These are phyloP conservation scores for Idaea straminata DNA, from an alignment of 2,888 invertebrate genomes.

Conservation along the genomic window DNA sequence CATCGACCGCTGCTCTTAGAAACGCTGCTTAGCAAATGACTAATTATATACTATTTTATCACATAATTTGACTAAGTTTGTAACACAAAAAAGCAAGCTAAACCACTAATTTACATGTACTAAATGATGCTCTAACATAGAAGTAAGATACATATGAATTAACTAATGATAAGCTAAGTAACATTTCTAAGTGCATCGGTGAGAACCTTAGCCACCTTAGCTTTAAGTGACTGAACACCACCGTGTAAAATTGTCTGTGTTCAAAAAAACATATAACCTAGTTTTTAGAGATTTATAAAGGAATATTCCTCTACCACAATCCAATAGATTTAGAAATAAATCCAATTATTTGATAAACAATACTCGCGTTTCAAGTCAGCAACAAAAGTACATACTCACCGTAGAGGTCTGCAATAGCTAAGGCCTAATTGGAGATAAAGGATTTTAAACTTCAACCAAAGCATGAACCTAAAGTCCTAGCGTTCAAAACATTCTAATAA, in stretches of 20 bases:
- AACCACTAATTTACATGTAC: no score
- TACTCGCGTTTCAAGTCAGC: neutral
- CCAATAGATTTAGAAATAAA: neutral
- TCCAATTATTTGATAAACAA: neutral
- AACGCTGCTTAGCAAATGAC: neutral
- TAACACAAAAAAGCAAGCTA: no score
- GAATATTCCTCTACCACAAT: conserved; percentile 1
- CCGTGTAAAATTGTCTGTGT: conserved; percentile 70
- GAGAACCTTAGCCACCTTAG: conserved; percentile 13
- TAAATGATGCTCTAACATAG: no score
- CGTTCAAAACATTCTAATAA: no score
- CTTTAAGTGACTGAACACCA: conserved; percentile 58
- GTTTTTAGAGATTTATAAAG: conserved; percentile 21
- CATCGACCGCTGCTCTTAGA: neutral
- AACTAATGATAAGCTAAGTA: neutral
- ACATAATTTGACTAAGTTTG: neutral
- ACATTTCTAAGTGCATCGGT: neutral
- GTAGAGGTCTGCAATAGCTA: no score
- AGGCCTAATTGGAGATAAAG: no score
- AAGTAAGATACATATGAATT: neutral
- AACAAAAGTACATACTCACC: no score
- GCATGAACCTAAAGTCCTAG: no score
- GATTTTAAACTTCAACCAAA: no score
- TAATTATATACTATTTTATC: neutral
- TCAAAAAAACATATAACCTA: conserved; percentile 39